A percentile compares a stretch with the other conserved stretches of the same genome.
phyloP scores from a whole-genome alignment of 2,113 vertebrate species.

The Miniopterus natalensis region DNA sequence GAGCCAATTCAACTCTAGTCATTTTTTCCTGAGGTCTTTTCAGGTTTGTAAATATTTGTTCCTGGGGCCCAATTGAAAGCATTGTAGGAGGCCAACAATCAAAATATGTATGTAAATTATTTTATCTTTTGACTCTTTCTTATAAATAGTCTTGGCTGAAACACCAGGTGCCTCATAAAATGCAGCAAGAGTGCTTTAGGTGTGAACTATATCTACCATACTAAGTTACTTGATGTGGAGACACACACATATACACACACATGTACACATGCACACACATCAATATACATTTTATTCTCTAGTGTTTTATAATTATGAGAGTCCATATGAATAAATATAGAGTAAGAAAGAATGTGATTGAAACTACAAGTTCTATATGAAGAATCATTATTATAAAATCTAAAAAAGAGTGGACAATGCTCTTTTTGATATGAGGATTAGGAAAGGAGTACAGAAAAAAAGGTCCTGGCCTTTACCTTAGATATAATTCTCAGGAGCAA shows the following conservation, averaged over 20 bases:
- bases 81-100: background rate
- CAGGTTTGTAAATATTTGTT: background rate
- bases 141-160: background rate
- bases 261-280: background rate
- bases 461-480: background rate
- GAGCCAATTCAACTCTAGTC: background rate
- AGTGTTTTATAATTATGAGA: background rate
- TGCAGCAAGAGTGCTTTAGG: background rate
- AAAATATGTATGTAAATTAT: background rate
- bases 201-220: background rate
- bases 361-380: background rate
- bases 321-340: background rate
- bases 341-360: background rate
- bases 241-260: background rate
- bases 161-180: background rate
- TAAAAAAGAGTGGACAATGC: too few relatives aligned
- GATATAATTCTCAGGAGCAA: background rate
- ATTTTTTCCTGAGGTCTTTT: background rate
- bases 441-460: background rate
- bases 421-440: background rate
- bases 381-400: background rate
- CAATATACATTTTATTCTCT: background rate
- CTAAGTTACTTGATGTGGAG: background rate
- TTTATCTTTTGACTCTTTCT: background rate
- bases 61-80: accelerated